These are phyloP conservation scores for Mesodorylaimus sp. DNA, from an alignment of 2,888 invertebrate species.

Conservation along the genomic window DNA sequence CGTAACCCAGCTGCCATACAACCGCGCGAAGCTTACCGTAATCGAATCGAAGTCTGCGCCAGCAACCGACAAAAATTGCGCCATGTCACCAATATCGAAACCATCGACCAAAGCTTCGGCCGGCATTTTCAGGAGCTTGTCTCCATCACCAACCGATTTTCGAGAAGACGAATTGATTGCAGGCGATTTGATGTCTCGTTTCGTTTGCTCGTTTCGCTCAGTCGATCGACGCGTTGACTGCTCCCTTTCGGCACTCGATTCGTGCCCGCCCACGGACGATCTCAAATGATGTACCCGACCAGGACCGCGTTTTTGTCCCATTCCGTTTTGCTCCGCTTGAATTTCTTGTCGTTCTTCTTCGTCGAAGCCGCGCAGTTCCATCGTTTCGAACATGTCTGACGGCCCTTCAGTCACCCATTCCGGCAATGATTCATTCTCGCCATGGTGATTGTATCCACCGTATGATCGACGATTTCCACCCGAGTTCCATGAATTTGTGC, in stretches of 20 bases:
- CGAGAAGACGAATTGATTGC: no score
- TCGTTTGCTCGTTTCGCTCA: background rate
- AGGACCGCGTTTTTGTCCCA: background rate
- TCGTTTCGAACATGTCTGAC: slow-evolving; percentile 24
- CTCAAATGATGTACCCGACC: background rate
- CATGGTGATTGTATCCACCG: background rate
- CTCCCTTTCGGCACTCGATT: background rate
- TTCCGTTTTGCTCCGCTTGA: background rate
- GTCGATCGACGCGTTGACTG: background rate
- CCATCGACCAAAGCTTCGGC: no score
- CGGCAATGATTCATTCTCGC: slow-evolving; percentile 19
- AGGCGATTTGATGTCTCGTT: no score
- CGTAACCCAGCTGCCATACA: no score
- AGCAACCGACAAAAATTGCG: no score
- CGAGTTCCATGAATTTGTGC: no score
- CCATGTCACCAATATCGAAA: no score
- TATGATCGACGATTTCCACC: background rate
- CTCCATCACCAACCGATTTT: no score
- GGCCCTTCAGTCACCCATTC: slow-evolving; percentile 28
- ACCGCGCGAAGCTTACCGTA: no score
- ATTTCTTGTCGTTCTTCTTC: no score
- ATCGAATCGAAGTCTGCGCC: no score
- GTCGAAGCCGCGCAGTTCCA: slow-evolving; percentile 26
- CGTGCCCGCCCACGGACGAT: background rate
- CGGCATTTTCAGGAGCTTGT: no score